Evolutionary conservation across 92 coral and sea anemone genomes (phyloP).

Genomic region (Isaurus tuberculatus): DNA sequence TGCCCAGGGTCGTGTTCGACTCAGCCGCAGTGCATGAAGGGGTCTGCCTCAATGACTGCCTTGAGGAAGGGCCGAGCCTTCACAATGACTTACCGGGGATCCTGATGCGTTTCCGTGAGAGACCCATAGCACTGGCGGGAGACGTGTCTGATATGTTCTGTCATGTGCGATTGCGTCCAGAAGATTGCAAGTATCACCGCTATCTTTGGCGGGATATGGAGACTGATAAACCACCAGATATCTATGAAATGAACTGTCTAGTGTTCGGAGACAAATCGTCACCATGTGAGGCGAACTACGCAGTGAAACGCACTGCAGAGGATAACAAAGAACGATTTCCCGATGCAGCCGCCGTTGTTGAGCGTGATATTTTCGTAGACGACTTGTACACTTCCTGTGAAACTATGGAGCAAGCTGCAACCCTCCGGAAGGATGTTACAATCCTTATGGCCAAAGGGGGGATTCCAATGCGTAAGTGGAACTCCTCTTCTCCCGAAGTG

Average conservation of each 20-base stretch:
- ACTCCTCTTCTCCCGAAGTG: conserved; percentile 33
- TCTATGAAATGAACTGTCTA: conserved; percentile 44
- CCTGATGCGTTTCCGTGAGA: conserved; percentile 27
- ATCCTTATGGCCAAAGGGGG: conserved; percentile 56
- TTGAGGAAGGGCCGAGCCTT: conserved; percentile 56
- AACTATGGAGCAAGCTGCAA: conserved; percentile 20
- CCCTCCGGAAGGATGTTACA: conserved; percentile 35
- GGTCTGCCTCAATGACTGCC: no score
- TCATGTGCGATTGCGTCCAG: conserved; percentile 38
- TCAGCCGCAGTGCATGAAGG: no score
- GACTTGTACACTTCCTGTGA: conserved; percentile 46
- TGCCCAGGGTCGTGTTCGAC: no score
- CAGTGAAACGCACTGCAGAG: conserved; percentile 23
- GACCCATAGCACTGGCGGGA: conserved; percentile 17
- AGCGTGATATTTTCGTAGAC: conserved; percentile 42
- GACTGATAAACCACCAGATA: conserved; percentile 23
- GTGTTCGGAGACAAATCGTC: conserved; percentile 43
- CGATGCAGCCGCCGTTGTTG: conserved; percentile 30
- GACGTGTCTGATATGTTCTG: conserved; percentile 54
- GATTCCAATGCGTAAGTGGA: conserved; percentile 52
- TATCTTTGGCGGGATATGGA: conserved; percentile 48
- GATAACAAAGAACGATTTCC: conserved; percentile 21
- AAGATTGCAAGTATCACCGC: conserved; percentile 23
- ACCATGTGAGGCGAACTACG: conserved; percentile 37
- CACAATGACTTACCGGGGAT: conserved; percentile 54